These are phyloP conservation scores for Mus pahari DNA, from an alignment of 2,113 vertebrate species.

Conservation along the genomic window DNA sequence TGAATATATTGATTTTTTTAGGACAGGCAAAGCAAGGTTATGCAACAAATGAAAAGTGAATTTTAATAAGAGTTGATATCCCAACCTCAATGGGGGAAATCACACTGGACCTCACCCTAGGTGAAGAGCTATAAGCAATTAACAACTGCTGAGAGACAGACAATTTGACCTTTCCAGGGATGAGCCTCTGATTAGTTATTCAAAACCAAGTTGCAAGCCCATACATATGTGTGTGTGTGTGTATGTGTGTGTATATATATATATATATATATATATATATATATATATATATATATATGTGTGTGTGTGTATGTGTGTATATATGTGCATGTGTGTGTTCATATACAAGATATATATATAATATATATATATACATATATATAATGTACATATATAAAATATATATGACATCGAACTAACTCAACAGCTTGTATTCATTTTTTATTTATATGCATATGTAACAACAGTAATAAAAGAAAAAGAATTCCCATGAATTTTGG, in stretches of 20 bases:
- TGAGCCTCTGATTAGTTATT: not conserved
- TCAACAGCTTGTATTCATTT: not conserved
- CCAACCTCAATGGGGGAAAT: not conserved
- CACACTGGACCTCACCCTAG: not conserved
- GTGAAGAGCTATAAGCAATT: not conserved
- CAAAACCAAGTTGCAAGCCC: not conserved
- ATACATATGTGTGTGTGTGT: not conserved
- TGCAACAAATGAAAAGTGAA: slow-evolving; percentile 21
- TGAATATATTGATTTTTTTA: slow-evolving; percentile 33
- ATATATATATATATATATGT: no score
- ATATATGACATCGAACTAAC: not conserved
- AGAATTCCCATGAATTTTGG: not conserved
- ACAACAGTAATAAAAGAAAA: not conserved
- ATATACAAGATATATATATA: no score
- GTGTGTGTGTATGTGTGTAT: no score
- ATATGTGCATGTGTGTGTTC: no score
- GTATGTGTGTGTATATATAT: not conserved
- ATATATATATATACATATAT: not conserved
- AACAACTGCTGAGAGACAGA: not conserved
- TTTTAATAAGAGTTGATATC: not conserved
- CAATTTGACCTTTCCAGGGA: not conserved
- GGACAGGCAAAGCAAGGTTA: slow-evolving; percentile 3
- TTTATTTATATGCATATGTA: not conserved
- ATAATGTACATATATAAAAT: not conserved
- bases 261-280: no score